Conservation (phyloP, 1,140 invertebrate species). For the Gonioctena quinquepunctata region DNA sequence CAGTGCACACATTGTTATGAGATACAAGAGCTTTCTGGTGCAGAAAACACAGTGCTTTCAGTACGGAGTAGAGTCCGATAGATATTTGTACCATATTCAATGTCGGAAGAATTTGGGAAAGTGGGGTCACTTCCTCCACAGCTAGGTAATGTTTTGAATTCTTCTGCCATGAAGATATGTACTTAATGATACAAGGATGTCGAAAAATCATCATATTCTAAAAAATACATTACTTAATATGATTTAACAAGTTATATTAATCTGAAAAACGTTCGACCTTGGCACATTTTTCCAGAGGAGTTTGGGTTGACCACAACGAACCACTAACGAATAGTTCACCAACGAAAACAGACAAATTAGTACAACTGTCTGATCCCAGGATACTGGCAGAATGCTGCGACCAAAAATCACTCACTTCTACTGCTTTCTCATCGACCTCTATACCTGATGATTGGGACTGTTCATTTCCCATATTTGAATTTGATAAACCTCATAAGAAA, state of each 20-base stretch:
- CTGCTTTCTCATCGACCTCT: conserved; percentile 73
- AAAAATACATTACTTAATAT: too few relatives aligned
- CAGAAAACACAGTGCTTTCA: conserved; percentile 77
- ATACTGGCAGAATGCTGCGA: conserved; percentile 71
- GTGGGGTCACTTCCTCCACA: conserved; percentile 75
- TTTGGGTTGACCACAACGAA: conserved; percentile 65
- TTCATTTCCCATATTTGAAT: conserved; percentile 78
- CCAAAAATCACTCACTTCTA: conserved; percentile 79
- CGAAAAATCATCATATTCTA: conserved; percentile 81
- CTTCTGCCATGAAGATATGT: conserved; percentile 78
- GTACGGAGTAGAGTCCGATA: conserved; percentile 74
- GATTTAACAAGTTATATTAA: neutral
- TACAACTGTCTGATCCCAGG: conserved; percentile 62
- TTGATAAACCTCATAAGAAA: too few relatives aligned
- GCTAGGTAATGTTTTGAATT: conserved; percentile 73
- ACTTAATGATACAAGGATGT: conserved; percentile 80
- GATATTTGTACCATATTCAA: conserved; percentile 77
- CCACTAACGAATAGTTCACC: conserved; percentile 65
- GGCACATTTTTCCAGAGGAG: conserved; percentile 70
- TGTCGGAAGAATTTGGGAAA: conserved; percentile 63
- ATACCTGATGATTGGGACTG: conserved; percentile 71
- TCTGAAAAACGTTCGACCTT: conserved; percentile 11
- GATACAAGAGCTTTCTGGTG: conserved; percentile 75
- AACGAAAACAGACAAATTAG: conserved; percentile 72
- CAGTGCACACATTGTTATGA: conserved; percentile 80